These are phyloP conservation scores for Poeciliopsis retropinna DNA, from an alignment of 2,113 vertebrate genomes.

Conservation along the genomic window DNA sequence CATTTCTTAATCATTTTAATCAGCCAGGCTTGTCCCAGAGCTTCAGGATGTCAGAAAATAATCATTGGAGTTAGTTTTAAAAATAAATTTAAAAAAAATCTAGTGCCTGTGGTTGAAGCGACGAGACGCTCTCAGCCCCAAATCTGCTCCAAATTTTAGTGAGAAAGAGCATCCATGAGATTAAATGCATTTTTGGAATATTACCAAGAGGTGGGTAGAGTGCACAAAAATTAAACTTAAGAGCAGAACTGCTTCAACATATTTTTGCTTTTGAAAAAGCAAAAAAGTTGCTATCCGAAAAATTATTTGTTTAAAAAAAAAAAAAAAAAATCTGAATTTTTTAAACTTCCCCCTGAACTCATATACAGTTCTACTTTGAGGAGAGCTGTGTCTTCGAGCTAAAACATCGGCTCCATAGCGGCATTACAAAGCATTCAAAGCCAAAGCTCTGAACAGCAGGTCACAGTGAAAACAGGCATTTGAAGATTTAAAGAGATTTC, in stretches of 20 bases:
- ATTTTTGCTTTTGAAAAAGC: too few relatives aligned
- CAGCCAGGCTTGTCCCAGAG: slow-evolving; percentile 8
- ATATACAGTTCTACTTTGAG: not conserved
- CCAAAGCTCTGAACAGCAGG: slow-evolving; percentile 4
- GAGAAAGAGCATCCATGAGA: not conserved
- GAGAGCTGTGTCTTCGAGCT: too few relatives aligned
- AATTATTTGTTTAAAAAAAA: too few relatives aligned
- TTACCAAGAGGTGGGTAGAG: too few relatives aligned
- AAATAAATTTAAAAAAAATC: not conserved
- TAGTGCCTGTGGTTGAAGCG: not conserved
- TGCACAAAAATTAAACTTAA: too few relatives aligned
- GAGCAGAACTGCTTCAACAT: too few relatives aligned
- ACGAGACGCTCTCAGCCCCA: not conserved
- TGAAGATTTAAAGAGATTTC: slow-evolving; percentile 17
- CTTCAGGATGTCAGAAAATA: slow-evolving; percentile 3
- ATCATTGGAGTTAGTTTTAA: not conserved
- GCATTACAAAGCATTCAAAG: not conserved
- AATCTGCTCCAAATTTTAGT: not conserved
- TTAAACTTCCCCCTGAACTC: not conserved
- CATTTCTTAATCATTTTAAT: slow-evolving; percentile 4
- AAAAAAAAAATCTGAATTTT: not conserved
- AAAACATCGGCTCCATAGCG: too few relatives aligned
- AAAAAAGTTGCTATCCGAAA: too few relatives aligned
- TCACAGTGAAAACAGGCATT: slow-evolving; percentile 4
- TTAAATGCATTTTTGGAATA: not conserved